phyloP scores from a whole-genome alignment of 2,888 invertebrate species.

The Synergus laeviventris region DNA sequence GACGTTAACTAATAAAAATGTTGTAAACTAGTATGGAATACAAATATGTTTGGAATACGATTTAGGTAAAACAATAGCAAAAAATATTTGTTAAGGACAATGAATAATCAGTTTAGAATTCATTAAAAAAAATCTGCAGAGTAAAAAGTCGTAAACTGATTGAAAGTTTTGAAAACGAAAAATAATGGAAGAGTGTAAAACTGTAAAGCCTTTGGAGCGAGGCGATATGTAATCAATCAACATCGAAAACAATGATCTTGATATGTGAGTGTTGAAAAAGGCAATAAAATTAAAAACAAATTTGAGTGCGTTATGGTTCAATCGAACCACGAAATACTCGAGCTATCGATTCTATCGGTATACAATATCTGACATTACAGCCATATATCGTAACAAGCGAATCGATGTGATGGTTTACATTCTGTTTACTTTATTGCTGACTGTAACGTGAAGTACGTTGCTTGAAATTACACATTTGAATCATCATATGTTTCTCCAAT shows the following conservation, averaged over 20 bases:
- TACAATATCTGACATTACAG: constrained; percentile 24
- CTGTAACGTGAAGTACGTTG: constrained; percentile 2
- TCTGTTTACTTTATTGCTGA: constrained; percentile 60
- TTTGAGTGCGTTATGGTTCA: constrained; percentile 27
- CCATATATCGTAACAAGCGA: constrained; percentile 18
- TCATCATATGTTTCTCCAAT: not conserved
- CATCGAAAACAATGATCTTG: constrained; percentile 5
- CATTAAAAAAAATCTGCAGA: not conserved
- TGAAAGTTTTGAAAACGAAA: constrained; percentile 11
- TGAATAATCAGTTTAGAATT: not conserved
- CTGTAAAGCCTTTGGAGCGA: not conserved
- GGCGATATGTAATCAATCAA: constrained; percentile 1
- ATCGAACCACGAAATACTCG: constrained; percentile 15
- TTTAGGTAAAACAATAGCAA: not conserved
- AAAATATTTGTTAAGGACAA: not conserved
- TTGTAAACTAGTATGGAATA: not conserved
- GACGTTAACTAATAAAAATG: not conserved
- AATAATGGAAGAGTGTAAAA: constrained; percentile 25
- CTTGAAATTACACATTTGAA: not conserved
- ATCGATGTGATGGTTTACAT: constrained; percentile 61
- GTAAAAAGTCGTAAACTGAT: not conserved
- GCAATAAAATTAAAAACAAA: constrained; percentile 22
- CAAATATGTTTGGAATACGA: too few species aligned
- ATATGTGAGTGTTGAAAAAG: not conserved
- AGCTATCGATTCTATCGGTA: constrained; percentile 20